Base-by-base conservation (phyloP, 2,888 invertebrate species). In the Sphinx pinastri region DNA sequence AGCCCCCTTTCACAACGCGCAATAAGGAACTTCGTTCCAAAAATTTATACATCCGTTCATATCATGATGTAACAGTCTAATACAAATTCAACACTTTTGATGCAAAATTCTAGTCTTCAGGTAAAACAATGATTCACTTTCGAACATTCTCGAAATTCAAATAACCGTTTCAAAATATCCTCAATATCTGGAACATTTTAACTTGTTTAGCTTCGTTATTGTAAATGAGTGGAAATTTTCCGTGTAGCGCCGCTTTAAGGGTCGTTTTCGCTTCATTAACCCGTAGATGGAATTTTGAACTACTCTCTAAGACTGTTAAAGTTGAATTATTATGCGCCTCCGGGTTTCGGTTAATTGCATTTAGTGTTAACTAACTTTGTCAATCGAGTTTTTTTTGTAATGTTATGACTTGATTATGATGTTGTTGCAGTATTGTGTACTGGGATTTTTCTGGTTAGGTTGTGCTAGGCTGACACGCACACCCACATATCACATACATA, bases 291-390 rank as follows among this genome's bases (percentile, higher is more conserved):
- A 72, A 72, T 70, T 68, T 70, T 70, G 66, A 72, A 72, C 70
- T 71, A 71, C 69, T 38, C 69, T 49, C 68, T 38, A 51, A 70
- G 68, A 68, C 63, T 68, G 66, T 72, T 72, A 70, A 72, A 72
- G 68, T 72, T 72, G 68, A 70, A 72, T 70, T 47, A 68, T 72
- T 57, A 51, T 57, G n/a, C 14, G 25, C 66, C 55, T 60, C 54
- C 6, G 52, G 60, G 52, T 49, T 58, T 51, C 49, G 10, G 67
- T 31, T 67, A 54, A 67, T 67, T 52, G 52, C 51, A 8, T 63
- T 49, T 63, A 63, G 49, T 63, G n/a, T 60, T 47, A 47, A 45
- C n/a, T 45, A 60, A 49, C 49, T 63, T 63, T 47, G 19, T 12
- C 49, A 19, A 63, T 49, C 19, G 19, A 47, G 47, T 49, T 63